Conservation (phyloP, 2,113 vertebrate species). For the Artemisiospiza belli region DNA sequence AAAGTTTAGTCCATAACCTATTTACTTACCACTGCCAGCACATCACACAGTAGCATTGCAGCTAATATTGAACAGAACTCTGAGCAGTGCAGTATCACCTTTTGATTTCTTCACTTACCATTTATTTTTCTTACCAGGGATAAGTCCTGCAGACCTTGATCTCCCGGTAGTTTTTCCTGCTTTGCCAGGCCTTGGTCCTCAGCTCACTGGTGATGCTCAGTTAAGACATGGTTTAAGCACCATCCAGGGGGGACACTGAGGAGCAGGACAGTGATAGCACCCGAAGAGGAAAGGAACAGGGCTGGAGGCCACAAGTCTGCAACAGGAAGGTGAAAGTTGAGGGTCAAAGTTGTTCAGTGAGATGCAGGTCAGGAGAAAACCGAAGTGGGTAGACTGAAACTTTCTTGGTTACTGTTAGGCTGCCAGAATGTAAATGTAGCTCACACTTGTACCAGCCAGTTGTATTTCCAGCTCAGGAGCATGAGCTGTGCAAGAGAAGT, state of each 20-base stretch:
- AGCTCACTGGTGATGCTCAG: not conserved
- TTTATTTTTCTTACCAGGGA: not conserved
- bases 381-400: not conserved
- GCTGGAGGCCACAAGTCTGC: not conserved
- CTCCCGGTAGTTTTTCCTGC: not conserved
- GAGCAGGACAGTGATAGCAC: fast-evolving
- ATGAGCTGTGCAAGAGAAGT: not conserved
- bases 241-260: fast-evolving
- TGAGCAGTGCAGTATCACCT: not conserved
- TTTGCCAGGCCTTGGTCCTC: not conserved
- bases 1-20: not conserved
- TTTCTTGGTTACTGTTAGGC: not conserved
- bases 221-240: not conserved
- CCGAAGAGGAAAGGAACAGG: not conserved
- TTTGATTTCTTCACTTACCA: not conserved
- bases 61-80: not conserved
- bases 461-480: not conserved
- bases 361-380: not conserved
- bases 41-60: not conserved
- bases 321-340: not conserved
- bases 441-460: not conserved
- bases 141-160: not conserved
- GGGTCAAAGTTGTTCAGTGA: not conserved
- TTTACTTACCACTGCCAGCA: not conserved
- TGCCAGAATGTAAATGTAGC: not conserved